phyloP scores from a whole-genome alignment of 2,888 invertebrate genomes.

The Antheraea assamensis region DNA sequence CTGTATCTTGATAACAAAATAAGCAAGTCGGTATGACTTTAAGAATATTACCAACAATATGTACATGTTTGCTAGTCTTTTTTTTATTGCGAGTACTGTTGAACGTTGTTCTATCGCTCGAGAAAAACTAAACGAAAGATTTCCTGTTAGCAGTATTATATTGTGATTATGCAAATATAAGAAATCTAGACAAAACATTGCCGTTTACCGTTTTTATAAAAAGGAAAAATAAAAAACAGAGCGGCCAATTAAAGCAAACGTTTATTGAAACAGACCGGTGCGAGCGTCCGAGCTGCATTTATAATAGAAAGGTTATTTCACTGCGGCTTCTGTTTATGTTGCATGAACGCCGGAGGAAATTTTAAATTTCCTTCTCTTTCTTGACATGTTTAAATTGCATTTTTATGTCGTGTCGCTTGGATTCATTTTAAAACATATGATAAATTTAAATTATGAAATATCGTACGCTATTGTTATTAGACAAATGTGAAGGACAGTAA shows the following conservation, averaged over 20 bases:
- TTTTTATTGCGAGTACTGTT: no score
- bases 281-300: conserved; percentile 20
- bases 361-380: conserved; percentile 30
- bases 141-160: background rate
- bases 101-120: no score
- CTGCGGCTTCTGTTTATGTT: conserved; percentile 29
- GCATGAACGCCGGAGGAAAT: conserved; percentile 28
- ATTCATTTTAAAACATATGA: conserved; percentile 7
- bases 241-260: conserved; percentile 4
- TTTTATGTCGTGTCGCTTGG: conserved; percentile 29
- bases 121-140: background rate
- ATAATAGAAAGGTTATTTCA: conserved; percentile 22
- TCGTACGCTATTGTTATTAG: background rate
- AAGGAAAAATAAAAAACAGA: background rate
- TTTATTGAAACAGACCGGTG: conserved; percentile 20
- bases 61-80: no score
- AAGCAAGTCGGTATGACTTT: no score
- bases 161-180: background rate
- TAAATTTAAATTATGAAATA: background rate
- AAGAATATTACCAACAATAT: no score
- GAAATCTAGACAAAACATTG: background rate
- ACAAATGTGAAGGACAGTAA: no score
- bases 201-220: conserved; percentile 11
- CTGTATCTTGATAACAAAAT: no score
- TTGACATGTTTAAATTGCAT: conserved; percentile 38